Base-by-base conservation (phyloP, 2,797 vertebrate species). In the Erpetoichthys calabaricus region DNA sequence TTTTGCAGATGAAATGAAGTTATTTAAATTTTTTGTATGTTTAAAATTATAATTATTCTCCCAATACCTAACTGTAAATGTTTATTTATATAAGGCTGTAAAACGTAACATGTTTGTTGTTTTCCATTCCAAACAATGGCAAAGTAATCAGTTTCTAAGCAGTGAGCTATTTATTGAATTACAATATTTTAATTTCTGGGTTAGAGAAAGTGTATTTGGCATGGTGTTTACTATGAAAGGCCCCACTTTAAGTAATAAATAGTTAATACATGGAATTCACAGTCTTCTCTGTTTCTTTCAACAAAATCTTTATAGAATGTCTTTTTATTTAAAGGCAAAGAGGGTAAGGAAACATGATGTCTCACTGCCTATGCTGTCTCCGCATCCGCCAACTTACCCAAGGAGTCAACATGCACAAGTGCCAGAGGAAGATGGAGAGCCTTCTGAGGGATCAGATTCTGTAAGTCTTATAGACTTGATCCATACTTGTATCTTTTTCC, bases 321-420 rank as follows among this genome's bases (percentile, higher is more conserved):
- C 45, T 68, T 8, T 62, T 68, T 8, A 73, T 42, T 73, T 70
- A 8, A 64, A 98, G 94, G 68, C 75, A 67, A 81, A 87, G 2
- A 71, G 72, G 3, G 71, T 77, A n/a, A 83, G 74, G 69, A 80
- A 73, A 56, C 73, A 72, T 6, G 67, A 81, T 53, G 87, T 86
- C 43, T 60, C 72, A 2, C 57, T 70, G 57, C 71, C 62, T 9
- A 4, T 83, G 63, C 68, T 79, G 45, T 79, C 75, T 58, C 92
- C 93, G 0, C 88, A 64, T 0, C 91, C 91, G 0, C 92, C 92
- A 0, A 64, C 60, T 0, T 71, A 71, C 3, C 83, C 84, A 3
- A 83, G 78, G 64, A 74, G 25, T 45, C 61, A 25, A 3, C 64
- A 55, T 0, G 62, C 75, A 5, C 79, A 62, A 58, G 73, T 69